Conservation (phyloP, 1,140 invertebrate species). For the Drosophila arizonae region DNA sequence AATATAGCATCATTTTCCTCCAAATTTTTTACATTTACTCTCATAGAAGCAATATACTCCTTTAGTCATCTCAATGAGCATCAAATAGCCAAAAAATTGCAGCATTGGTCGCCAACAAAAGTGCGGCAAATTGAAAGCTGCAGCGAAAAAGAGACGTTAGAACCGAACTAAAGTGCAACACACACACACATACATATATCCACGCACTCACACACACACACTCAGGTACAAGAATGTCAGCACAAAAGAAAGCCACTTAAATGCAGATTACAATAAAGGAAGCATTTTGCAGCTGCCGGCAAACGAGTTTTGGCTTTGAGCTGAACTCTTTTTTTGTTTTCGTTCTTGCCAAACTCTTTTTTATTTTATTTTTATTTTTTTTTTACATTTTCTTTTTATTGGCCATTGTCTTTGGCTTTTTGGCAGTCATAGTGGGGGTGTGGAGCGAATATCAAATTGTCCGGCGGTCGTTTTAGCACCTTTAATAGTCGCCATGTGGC, state of each 20-base stretch:
- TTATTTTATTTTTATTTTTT: constrained; percentile 15
- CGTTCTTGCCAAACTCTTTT: background rate
- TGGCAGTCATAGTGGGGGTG: constrained; percentile 3
- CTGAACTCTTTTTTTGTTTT: constrained; percentile 11
- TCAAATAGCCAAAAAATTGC: constrained; percentile 59
- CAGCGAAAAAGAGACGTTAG: constrained; percentile 35
- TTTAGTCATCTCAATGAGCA: background rate
- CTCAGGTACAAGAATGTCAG: constrained; percentile 29
- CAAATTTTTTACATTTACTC: too few species aligned
- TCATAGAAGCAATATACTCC: background rate
- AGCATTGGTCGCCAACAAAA: constrained; percentile 65
- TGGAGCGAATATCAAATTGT: constrained; percentile 57
- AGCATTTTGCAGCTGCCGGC: constrained; percentile 62
- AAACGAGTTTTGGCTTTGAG: constrained; percentile 54
- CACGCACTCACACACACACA: constrained; percentile 10
- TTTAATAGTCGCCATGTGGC: constrained; percentile 63
- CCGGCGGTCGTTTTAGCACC: constrained; percentile 40
- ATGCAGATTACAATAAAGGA: constrained; percentile 79
- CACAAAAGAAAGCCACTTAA: constrained; percentile 79
- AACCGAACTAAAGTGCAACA: constrained; percentile 9
- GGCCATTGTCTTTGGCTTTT: constrained; percentile 44
- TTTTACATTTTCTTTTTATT: constrained; percentile 13
- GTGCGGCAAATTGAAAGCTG: constrained; percentile 75
- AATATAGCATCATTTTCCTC: too few species aligned
- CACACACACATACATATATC: constrained; percentile 14